phyloP scores from a whole-genome alignment of 2,888 invertebrate genomes.

The Malachius bipustulatus region DNA sequence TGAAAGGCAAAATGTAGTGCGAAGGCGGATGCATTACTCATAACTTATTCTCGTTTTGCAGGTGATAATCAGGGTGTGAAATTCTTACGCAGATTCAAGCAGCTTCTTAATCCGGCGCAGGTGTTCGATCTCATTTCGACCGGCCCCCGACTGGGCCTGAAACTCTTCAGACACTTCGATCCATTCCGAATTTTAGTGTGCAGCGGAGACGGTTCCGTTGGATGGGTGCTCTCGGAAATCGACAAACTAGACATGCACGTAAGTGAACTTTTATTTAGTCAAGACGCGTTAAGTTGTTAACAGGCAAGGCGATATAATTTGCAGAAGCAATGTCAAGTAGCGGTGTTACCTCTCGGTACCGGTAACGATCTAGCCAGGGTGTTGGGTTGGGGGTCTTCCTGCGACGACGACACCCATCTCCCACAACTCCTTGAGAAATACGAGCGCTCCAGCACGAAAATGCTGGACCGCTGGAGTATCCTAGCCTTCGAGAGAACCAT shows the following conservation, averaged over 20 bases:
- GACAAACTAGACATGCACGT: slow-evolving; percentile 93
- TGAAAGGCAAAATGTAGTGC: no score
- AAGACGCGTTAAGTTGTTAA: background rate
- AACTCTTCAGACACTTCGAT: slow-evolving; percentile 88
- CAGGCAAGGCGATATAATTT: slow-evolving; percentile 13
- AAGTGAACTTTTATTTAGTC: slow-evolving; percentile 39
- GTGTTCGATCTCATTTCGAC: slow-evolving; percentile 92
- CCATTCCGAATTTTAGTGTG: slow-evolving; percentile 93
- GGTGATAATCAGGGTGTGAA: slow-evolving; percentile 97
- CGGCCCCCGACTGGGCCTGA: slow-evolving; percentile 70
- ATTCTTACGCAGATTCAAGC: slow-evolving; percentile 88
- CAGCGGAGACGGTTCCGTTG: slow-evolving; percentile 95
- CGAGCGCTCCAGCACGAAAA: slow-evolving; percentile 94
- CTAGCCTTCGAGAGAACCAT: slow-evolving; percentile 80
- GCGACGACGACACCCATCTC: slow-evolving; percentile 89
- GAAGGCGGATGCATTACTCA: no score
- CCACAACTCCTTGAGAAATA: slow-evolving; percentile 86
- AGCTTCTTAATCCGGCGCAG: slow-evolving; percentile 92
- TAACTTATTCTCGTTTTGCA: slow-evolving; percentile 27
- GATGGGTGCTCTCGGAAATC: slow-evolving; percentile 95
- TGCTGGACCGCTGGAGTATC: slow-evolving; percentile 95
- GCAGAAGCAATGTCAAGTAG: slow-evolving; percentile 87
- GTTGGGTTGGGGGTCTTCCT: slow-evolving; percentile 91
- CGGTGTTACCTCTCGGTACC: slow-evolving; percentile 88
- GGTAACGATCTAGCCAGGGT: slow-evolving; percentile 94